Conservation (phyloP, 2,113 vertebrate species). For the Callospermophilus lateralis region DNA sequence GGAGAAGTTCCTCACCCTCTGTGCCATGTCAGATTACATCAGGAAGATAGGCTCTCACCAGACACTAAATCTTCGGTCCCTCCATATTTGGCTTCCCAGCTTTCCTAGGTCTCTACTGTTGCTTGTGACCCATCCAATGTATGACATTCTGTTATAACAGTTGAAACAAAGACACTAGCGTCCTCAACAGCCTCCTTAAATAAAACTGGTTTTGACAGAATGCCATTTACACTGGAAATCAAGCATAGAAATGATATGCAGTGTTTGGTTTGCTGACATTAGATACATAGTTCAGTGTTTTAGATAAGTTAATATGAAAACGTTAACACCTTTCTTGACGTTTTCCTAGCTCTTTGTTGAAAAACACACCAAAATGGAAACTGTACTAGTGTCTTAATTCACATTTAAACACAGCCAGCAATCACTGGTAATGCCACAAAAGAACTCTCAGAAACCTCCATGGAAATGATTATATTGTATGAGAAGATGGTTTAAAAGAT, state of each 20-base stretch:
- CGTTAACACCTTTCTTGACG: not conserved
- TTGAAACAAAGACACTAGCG: not conserved
- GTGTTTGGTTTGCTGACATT: not conserved
- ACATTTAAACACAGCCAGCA: not conserved
- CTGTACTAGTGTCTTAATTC: not conserved
- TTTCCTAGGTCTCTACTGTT: not conserved
- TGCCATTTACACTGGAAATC: not conserved
- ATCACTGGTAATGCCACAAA: not conserved
- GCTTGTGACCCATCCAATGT: not conserved
- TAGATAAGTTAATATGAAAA: not conserved
- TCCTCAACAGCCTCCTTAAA: not conserved
- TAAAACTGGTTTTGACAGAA: not conserved
- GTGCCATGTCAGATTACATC: not conserved
- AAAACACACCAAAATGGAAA: not conserved
- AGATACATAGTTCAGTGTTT: not conserved
- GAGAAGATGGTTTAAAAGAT: not conserved
- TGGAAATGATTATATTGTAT: not conserved
- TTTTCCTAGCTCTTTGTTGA: not conserved
- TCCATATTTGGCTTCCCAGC: no score
- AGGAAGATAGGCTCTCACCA: not conserved
- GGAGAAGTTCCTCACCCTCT: not conserved
- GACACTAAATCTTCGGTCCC: not conserved
- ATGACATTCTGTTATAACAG: not conserved
- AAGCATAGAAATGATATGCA: not conserved
- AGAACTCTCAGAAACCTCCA: not conserved